phyloP scores from a whole-genome alignment of 2,797 vertebrate genomes.

The Helicolenus hilgendorfi region DNA sequence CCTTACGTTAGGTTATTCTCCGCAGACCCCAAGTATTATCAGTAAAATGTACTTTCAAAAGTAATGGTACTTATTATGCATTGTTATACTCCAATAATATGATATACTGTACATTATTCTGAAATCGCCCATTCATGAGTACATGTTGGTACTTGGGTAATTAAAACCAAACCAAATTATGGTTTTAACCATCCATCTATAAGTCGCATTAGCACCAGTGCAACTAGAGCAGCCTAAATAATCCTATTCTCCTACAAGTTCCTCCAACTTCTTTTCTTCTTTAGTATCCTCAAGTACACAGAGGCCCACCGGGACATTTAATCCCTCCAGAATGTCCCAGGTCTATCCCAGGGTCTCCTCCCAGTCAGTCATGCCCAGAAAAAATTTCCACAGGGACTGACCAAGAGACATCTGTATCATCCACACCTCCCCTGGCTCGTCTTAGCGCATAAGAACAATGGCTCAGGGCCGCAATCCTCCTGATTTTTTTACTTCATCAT shows the following conservation, averaged over 20 bases:
- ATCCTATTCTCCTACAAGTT: background rate
- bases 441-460: slow-evolving; percentile 11
- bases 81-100: no score
- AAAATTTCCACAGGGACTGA: slow-evolving; percentile 34
- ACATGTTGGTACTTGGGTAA: background rate
- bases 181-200: background rate
- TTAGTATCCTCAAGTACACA: slow-evolving; percentile 19
- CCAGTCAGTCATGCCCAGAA: slow-evolving; percentile 20
- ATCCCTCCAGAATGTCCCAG: slow-evolving; percentile 41
- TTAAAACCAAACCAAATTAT: no score
- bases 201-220: background rate
- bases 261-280: background rate
- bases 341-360: slow-evolving; percentile 2
- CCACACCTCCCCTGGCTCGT: slow-evolving; percentile 15
- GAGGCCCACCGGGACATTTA: slow-evolving; percentile 36
- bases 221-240: background rate
- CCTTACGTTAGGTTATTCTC: no score
- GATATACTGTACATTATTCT: no score
- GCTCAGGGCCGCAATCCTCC: background rate
- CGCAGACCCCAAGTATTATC: no score
- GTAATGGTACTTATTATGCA: no score
- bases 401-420: slow-evolving; percentile 30
- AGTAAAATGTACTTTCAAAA: no score
- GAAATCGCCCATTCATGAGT: no score
- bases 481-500: background rate